Percentiles rank a stretch among this genome's conserved stretches.
Conservation (phyloP, 2,113 vertebrate genomes). For the Pituophis catenifer region DNA sequence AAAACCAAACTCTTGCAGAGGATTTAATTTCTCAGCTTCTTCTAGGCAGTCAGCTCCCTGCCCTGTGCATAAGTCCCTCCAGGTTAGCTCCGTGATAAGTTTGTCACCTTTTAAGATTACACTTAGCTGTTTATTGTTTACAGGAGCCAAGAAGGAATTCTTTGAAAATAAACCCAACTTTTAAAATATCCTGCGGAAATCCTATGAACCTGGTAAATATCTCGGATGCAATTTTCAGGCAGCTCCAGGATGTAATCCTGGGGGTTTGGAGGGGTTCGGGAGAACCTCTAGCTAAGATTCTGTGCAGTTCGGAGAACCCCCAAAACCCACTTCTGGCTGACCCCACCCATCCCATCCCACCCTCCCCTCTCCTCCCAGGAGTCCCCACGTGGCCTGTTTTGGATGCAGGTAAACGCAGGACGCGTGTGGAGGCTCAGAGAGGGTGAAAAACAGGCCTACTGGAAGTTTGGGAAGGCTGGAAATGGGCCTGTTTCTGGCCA, state of each 20-base stretch:
- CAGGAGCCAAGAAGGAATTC: background rate
- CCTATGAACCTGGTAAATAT: background rate
- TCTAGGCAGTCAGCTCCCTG: background rate
- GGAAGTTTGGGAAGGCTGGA: too few relatives aligned
- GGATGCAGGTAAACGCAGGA: too few relatives aligned
- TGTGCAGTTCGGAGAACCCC: too few relatives aligned
- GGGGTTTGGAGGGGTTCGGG: too few relatives aligned
- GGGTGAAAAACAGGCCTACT: too few relatives aligned
- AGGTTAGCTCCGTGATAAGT: background rate
- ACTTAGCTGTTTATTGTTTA: background rate
- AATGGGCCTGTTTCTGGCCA: too few relatives aligned
- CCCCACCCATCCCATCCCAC: too few relatives aligned
- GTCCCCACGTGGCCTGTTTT: too few relatives aligned
- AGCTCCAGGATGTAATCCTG: background rate
- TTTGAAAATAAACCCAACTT: background rate
- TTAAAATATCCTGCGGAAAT: background rate
- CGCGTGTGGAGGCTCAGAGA: too few relatives aligned
- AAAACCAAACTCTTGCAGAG: background rate
- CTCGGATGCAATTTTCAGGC: background rate
- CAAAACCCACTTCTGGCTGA: too few relatives aligned
- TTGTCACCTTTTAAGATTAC: background rate
- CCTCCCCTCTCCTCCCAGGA: too few relatives aligned
- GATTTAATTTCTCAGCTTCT: background rate
- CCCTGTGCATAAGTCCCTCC: background rate
- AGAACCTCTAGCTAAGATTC: too few relatives aligned